Evolutionary conservation across 2,113 vertebrate genomes (phyloP), one percentile per base, ranked within the genome.

Genomic region (Notothenia coriiceps): DNA sequence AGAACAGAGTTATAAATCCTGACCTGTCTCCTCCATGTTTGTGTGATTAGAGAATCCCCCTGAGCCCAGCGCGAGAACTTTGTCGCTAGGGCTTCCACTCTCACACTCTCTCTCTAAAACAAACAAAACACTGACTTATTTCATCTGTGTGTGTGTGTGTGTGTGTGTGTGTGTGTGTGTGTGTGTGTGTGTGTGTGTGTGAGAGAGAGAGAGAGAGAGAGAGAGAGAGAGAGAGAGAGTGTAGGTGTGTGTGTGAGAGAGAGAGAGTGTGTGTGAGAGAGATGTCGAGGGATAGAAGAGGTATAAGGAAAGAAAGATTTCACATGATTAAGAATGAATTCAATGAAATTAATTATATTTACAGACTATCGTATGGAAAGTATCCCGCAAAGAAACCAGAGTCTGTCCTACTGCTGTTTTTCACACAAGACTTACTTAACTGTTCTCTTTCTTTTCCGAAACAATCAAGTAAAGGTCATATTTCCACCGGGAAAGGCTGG

Each of bases 51-150:
- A 93, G 92, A 87, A 82, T 83, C 88, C 93, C 84, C 74, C 85
- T 40, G 90, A 92, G 91, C 87, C 78, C 35, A 55, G 85, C 50
- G 91, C 89, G 93, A 94, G 95, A 95, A 95, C 79, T 92, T 89
- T 91, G 87, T 87, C 94, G 77, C 92, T 81, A 73, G 82, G 47
- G 74, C 82, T 90, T 94, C 91, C 87, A 73, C 74, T 91, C 82
- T 85, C 88, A 79, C 93, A 89, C 86, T 84, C 67, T 84, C 75
- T 83, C 86, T 77, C 74, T 5, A 92, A 54, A 40, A 75, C 88
- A 93, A 89, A 93, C 88, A 91, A 87, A 91, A 78, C 74, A 77
- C 33, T 52, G 57, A 78, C 15, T 63, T 68, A 68, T 85, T 90
- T 86, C 74, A 33, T 88, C 29, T 79, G 57, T 78, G 29, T n/a